Conservation (phyloP, 2,888 invertebrate genomes). For the Macroteleia sp. region DNA sequence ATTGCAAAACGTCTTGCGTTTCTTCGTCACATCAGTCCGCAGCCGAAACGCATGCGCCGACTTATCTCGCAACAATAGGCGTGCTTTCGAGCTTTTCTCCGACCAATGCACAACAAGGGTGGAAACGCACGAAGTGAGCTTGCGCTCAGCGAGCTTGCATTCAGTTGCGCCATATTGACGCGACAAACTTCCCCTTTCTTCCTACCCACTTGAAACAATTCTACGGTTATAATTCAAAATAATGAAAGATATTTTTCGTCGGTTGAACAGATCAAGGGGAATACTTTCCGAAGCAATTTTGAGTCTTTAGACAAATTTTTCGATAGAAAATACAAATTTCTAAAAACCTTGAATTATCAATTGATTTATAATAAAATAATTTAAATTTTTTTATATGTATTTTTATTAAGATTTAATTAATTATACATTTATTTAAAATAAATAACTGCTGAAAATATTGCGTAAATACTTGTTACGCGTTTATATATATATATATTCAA, state of each 20-base stretch:
- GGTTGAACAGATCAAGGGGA: too few species aligned
- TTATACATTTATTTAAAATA: too few species aligned
- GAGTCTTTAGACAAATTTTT: neutral
- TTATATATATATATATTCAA: too few species aligned
- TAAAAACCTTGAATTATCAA: too few species aligned
- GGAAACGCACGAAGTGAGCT: conserved; percentile 13
- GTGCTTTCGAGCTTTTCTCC: conserved; percentile 24
- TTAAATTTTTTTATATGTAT: too few species aligned
- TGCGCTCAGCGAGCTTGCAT: conserved; percentile 16
- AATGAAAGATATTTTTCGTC: conserved; percentile 3
- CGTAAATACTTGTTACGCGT: too few species aligned
- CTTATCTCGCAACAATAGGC: conserved; percentile 14
- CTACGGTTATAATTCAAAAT: conserved; percentile 2
- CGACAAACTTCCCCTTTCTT: conserved; percentile 1
- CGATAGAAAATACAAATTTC: neutral
- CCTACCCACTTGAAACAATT: neutral
- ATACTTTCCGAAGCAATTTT: too few species aligned
- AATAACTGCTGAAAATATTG: too few species aligned
- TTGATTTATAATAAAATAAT: too few species aligned
- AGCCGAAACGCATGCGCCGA: conserved; percentile 17
- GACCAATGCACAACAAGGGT: conserved; percentile 9
- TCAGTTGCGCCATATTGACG: conserved; percentile 20
- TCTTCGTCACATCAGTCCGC: too few species aligned
- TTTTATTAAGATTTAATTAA: too few species aligned
- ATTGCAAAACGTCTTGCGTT: conserved; percentile 1